phyloP scores from a whole-genome alignment of 2,113 vertebrate species.

The Leucosticte australis region DNA sequence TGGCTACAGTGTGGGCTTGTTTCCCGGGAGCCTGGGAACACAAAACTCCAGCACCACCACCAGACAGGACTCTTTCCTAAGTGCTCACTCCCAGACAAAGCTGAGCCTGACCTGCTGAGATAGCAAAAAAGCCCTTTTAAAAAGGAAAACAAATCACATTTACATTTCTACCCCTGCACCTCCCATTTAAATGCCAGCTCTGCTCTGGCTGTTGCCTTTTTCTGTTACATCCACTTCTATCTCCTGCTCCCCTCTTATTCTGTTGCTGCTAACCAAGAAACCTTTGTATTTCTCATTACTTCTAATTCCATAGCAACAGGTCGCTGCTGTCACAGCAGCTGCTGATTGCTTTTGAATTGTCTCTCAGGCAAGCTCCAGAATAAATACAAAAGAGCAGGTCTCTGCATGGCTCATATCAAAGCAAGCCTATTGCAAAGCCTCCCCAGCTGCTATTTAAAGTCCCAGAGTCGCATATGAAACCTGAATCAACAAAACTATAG shows the following conservation, averaged over 20 bases:
- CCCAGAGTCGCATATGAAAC: background rate
- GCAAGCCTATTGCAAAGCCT: background rate
- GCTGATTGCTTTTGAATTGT: conserved; percentile 55
- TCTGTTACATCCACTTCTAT: background rate
- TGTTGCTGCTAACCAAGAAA: conserved; percentile 22
- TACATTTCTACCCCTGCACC: background rate
- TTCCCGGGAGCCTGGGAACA: background rate
- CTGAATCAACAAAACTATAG: conserved; percentile 43
- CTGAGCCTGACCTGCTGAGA: conserved; percentile 12
- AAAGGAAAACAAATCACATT: background rate
- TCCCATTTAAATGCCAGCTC: background rate
- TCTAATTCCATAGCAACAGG: conserved; percentile 69
- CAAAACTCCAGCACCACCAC: background rate
- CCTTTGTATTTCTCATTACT: conserved; percentile 28
- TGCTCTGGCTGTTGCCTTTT: background rate
- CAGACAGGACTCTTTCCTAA: background rate
- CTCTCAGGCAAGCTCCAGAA: conserved; percentile 50
- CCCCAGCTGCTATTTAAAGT: conserved; percentile 5
- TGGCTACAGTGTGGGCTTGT: background rate
- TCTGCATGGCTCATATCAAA: conserved; percentile 11
- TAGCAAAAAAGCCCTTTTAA: background rate
- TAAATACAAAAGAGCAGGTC: conserved; percentile 49
- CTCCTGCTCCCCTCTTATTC: background rate
- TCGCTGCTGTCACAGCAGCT: conserved; percentile 41
- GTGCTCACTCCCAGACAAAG: background rate